Conservation (phyloP, 2,888 invertebrate species). For the Spodoptera picta region DNA sequence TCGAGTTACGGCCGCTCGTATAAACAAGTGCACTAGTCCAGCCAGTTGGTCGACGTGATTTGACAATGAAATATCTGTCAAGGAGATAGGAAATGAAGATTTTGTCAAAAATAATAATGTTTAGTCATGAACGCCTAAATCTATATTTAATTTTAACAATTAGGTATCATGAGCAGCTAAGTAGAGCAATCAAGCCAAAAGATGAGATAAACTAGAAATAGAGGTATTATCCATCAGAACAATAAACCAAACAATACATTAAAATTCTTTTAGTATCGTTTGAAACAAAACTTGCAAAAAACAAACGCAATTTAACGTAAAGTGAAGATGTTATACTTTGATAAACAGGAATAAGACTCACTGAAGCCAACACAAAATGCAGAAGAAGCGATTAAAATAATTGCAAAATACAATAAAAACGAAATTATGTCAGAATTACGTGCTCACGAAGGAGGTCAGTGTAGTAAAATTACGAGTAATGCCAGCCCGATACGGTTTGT, state of each 20-base stretch:
- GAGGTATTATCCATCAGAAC: no score
- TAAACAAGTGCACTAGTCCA: conserved; percentile 56
- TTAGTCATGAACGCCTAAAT: no score
- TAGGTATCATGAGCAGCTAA: no score
- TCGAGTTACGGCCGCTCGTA: conserved; percentile 69
- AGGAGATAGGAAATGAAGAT: conserved; percentile 2
- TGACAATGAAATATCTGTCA: conserved; percentile 15
- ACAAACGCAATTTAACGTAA: no score
- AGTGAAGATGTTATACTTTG: no score
- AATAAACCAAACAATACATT: no score
- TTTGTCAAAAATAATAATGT: conserved; percentile 1
- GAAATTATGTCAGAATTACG: conserved; percentile 52
- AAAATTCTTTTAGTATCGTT: no score
- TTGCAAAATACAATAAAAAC: conserved; percentile 38
- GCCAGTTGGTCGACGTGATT: conserved; percentile 47
- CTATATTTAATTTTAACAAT: no score
- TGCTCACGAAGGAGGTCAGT: conserved; percentile 34
- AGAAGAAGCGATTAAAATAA: conserved; percentile 40
- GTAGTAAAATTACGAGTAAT: conserved; percentile 27
- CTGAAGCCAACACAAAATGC: conserved; percentile 36
- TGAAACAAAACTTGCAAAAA: no score
- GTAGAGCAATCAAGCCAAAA: no score
- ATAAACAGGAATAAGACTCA: conserved; percentile 16
- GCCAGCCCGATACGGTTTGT: conserved; percentile 28
- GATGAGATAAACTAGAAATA: no score